Base-by-base conservation (phyloP, 2,888 invertebrate genomes). In the Nomada goodeniana region DNA sequence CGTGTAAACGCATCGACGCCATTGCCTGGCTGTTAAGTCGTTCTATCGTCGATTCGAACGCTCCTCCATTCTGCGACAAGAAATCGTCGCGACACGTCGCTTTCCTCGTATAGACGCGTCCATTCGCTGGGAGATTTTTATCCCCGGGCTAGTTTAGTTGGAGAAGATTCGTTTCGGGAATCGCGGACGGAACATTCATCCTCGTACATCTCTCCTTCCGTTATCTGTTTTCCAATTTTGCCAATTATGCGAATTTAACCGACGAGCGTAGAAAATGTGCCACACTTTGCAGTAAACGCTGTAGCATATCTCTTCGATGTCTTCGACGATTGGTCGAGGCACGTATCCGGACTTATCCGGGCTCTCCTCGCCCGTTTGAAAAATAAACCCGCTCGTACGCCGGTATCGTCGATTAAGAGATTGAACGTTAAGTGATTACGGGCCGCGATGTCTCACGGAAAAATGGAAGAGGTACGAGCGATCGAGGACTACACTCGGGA, bases 1-100 rank as follows among this genome's bases (percentile, higher is more conserved):
- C 87, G 73, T 63, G 82, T 70, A 88, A 88, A 87, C 79, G 86
- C 86, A 86, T 82, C 82, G 72, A 70, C 80, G 75, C 53, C 73
- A 57, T 70, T 68, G 67, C 63, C 55, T 47, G 64, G 55, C 73
- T 64, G 78, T 87, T 83, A 80, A 85, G 61, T 73, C 76, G 61
- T 23, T 81, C 80, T 80, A 82, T 74, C 82, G 74, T 1, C 53
- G 53, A 82, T 74, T 73, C 72, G 42, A 23, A 26, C 65, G 55
- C 65, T 59, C 57, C 53, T 72, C 72, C 53, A 76, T 73, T 76
- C 29, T 53, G 36, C 63, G 67, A 20, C 65, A 55, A 44, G 23
- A 57, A 44, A 63, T 68, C 67, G 63, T 68, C 65, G 36, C 20
- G 47, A 47, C 68, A n/a, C 9, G 29, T 52, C 15, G 63, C 26